phyloP scores from a whole-genome alignment of 2,113 vertebrate species.

The Alectura lathami region DNA sequence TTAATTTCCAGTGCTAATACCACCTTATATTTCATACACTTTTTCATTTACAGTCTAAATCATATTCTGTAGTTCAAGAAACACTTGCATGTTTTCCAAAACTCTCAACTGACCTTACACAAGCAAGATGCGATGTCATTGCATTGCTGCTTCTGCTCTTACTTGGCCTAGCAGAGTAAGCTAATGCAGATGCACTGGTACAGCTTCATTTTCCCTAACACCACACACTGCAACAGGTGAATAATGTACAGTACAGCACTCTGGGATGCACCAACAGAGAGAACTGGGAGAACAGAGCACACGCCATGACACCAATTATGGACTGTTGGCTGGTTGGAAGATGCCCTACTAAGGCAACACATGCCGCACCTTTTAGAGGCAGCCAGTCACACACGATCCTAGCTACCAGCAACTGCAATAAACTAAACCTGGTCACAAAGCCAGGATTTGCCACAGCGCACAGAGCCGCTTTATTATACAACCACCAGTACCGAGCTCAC shows the following conservation, averaged over 20 bases:
- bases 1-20: not conserved
- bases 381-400: not conserved
- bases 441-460: fast-evolving
- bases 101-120: not conserved
- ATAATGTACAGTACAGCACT: not conserved
- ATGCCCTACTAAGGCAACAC: not conserved
- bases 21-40: not conserved
- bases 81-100: not conserved
- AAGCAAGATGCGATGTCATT: not conserved
- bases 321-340: not conserved
- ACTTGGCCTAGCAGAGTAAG: not conserved
- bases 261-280: not conserved
- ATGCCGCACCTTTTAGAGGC: not conserved
- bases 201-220: not conserved
- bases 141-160: not conserved
- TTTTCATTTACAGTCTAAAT: not conserved
- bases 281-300: not conserved
- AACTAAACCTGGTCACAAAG: not conserved
- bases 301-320: no score
- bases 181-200: not conserved
- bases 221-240: not conserved
- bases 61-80: not conserved
- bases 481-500: not conserved
- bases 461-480: not conserved
- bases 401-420: not conserved